Percentiles rank a stretch among this genome's conserved stretches.
Conservation (phyloP, 2,888 invertebrate species). For the Drosophila nr. perissopoda region DNA sequence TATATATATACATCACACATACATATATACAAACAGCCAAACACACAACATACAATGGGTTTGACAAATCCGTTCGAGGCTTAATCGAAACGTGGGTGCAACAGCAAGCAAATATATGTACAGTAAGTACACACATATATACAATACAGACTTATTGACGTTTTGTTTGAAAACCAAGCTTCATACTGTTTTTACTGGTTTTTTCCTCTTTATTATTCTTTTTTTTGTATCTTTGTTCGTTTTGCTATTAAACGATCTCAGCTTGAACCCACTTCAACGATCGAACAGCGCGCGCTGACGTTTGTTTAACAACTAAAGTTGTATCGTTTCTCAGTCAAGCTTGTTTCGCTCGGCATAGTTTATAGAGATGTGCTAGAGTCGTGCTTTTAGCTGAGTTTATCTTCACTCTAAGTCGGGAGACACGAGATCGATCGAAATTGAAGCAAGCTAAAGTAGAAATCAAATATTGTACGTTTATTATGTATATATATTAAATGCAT, state of each 20-base stretch:
- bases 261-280: slow-evolving; percentile 30
- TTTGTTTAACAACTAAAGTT: slow-evolving; percentile 69
- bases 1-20: slow-evolving; percentile 8
- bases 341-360: slow-evolving; percentile 8
- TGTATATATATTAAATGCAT: not conserved
- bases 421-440: not conserved
- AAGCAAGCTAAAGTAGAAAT: not conserved
- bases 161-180: slow-evolving; percentile 46
- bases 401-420: not conserved
- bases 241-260: slow-evolving; percentile 10
- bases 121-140: slow-evolving; percentile 30
- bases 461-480: not conserved
- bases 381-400: slow-evolving; percentile 11
- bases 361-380: slow-evolving; percentile 34
- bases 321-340: slow-evolving; percentile 44
- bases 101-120: slow-evolving; percentile 24
- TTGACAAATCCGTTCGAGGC: slow-evolving; percentile 45
- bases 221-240: slow-evolving; percentile 20
- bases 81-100: slow-evolving; percentile 53
- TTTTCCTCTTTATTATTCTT: slow-evolving; percentile 23
- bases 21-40: slow-evolving; percentile 5
- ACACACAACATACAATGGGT: slow-evolving; percentile 1
- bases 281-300: slow-evolving; percentile 67
- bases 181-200: slow-evolving; percentile 40
- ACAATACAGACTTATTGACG: slow-evolving; percentile 34